Evolutionary conservation across 1,140 invertebrate genomes (phyloP), one percentile per base, ranked within the genome.

Genomic region (Aphaenogaster floridana): DNA sequence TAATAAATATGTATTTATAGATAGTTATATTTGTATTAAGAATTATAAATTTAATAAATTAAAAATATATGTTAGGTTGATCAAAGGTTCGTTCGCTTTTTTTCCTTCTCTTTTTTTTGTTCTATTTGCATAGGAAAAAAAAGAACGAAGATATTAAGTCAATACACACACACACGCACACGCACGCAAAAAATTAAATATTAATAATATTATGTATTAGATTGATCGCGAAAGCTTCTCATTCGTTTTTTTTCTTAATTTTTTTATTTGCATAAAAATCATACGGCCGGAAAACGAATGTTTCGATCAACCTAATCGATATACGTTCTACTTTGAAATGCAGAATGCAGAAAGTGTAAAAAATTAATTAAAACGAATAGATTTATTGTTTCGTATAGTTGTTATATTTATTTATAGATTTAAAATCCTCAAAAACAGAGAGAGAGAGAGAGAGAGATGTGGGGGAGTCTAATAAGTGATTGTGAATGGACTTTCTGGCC

Each of bases 1-100:
- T 68, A 68, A 45, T 68, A 68, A 68, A 68, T n/a, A 42, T 66
- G 15, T 42, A 66, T 68, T 68, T 68, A 68, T 68, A 68, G 9
- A 21, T 45, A 68, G n/a, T 68, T 68, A 45, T 68, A 45, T 68
- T 68, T 45, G 36, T 68, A 68, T 42, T 42, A 42, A 68, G 39
- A 42, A 3, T 42, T 66, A 66, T n/a, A 66, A 66, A 66, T 66
- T 39, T 42, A 66, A 42, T 66, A 21, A 66, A 66, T 66, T 42
- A 66, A 39, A 68, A 45, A 42, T 42, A 42, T 42, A n/a, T 39
- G 42, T 66, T 66, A 66, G 63, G 17, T 68, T 68, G 39, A 68
- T 68, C 39, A 68, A 68, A 6, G 1, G 39, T 42, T 42, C 64
- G 64, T 68, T 68, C 64, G 64, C 3, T 68, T 21, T n/a, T 68